These are phyloP conservation scores for Tiaroga cobitis DNA, from an alignment of 2,797 vertebrate genomes.

Conservation along the genomic window DNA sequence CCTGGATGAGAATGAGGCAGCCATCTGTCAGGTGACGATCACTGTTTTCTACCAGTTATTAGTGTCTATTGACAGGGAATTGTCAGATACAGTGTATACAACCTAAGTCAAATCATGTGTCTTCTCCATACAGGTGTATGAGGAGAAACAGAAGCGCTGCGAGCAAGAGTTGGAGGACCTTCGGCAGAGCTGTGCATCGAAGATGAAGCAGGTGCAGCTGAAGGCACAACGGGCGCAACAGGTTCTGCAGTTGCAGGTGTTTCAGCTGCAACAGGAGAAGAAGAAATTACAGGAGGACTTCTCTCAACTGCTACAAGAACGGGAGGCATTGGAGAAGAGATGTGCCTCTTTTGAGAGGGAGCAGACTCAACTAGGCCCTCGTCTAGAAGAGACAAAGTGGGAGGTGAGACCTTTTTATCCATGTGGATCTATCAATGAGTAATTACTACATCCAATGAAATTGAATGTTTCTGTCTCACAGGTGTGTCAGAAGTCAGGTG, in stretches of 20 bases:
- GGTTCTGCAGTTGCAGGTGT: slow-evolving; percentile 94
- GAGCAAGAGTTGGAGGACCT: slow-evolving; percentile 89
- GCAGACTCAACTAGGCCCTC: slow-evolving; percentile 92
- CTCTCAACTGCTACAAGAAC: slow-evolving; percentile 91
- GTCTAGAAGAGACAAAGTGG: slow-evolving; percentile 97
- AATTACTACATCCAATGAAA: neutral
- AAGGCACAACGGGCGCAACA: slow-evolving; percentile 92
- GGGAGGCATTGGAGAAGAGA: slow-evolving; percentile 88
- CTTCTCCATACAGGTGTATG: slow-evolving; percentile 81
- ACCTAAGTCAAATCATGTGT: neutral
- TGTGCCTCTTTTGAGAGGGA: slow-evolving; percentile 93
- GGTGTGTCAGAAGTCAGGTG: slow-evolving; percentile 98
- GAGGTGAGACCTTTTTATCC: slow-evolving; percentile 79
- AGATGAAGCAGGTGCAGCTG: slow-evolving; percentile 88
- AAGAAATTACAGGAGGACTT: slow-evolving; percentile 97
- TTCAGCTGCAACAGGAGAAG: slow-evolving; percentile 97
- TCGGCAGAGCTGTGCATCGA: slow-evolving; percentile 83
- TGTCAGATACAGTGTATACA: neutral
- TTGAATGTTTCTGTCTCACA: slow-evolving; percentile 59
- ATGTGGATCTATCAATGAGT: neutral
- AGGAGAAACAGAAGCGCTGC: slow-evolving; percentile 90
- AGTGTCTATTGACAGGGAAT: neutral
- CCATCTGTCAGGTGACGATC: slow-evolving; percentile 86
- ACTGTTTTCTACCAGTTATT: neutral
- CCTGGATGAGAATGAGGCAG: slow-evolving; percentile 94